Base-by-base conservation (phyloP, 2,888 invertebrate species). In the Hyppa rectilinea region DNA sequence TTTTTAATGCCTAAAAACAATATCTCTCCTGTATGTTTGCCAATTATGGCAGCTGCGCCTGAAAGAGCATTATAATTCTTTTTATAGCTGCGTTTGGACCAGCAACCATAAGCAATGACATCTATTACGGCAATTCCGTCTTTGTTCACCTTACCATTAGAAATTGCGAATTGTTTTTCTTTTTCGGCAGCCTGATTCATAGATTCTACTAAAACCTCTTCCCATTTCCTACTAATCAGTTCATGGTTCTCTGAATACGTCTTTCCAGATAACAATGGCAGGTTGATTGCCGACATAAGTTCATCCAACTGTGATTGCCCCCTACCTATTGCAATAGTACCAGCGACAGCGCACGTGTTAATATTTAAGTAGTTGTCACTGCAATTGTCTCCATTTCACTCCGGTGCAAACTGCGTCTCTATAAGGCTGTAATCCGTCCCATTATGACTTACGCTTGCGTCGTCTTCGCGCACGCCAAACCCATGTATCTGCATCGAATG, bases 51-150 rank as follows among this genome's bases (percentile, higher is more conserved):
- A 29, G 59, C 59, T 47, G 59, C 59, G 2, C 34, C 59, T 4
- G 59, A 60, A 31, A 45, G 45, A 34, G 45, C 59, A 60, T 45
- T 60, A 45, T 59, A 60, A 45, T 60, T 45, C 9, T 45, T 60
- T 60, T 45, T 47, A n/a, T n/a, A n/a, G n/a, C n/a, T n/a, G n/a
- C n/a, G n/a, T n/a, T n/a, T n/a, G n/a, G n/a, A n/a, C n/a, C n/a
- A n/a, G n/a, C n/a, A n/a, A n/a, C n/a, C n/a, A n/a, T n/a, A n/a
- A n/a, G n/a, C n/a, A n/a, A n/a, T n/a, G n/a, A 63, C 63, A 34
- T 62, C 63, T 56, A 69, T 63, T 34, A 69, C 17, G 29, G 63
- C 26, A 49, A 69, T 69, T 23, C 62, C 62, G 29, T 72, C 60
- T 55, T 72, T 71, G 43, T 59, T 43, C n/a, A 59, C 43, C 43